Evolutionary conservation across 2,888 invertebrate species (phyloP).

Genomic region (Heliconius ismenius): DNA sequence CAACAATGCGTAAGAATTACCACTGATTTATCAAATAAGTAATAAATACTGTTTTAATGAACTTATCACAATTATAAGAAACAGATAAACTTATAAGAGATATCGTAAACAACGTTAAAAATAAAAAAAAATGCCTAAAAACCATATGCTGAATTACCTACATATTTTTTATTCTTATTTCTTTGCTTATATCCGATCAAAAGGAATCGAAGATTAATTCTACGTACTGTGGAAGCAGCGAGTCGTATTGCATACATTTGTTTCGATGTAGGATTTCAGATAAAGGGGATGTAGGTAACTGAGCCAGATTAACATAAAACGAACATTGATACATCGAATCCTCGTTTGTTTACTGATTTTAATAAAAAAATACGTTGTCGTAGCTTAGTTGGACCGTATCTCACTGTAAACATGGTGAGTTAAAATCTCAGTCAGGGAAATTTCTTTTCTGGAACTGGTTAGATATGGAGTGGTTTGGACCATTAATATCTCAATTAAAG

Average conservation of each 20-base stretch:
- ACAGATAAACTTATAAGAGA: not conserved
- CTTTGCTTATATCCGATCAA: not conserved
- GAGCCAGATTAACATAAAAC: not conserved
- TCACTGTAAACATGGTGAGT: not conserved
- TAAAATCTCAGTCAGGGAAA: not conserved
- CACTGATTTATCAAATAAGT: not conserved
- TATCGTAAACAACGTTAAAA: not conserved
- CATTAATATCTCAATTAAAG: too few relatives aligned
- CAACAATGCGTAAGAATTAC: not conserved
- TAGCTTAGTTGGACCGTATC: not conserved
- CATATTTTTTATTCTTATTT: not conserved
- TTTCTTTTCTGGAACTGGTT: too few relatives aligned
- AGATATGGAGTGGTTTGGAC: too few relatives aligned
- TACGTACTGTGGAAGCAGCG: not conserved
- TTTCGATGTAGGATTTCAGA: conserved; percentile 11
- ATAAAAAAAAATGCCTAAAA: not conserved
- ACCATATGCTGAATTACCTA: not conserved
- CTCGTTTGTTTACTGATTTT: not conserved
- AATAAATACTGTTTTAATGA: not conserved
- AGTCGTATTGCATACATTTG: conserved; percentile 4
- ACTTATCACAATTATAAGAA: not conserved
- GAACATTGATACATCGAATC: not conserved
- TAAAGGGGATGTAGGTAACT: not conserved
- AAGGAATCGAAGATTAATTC: conserved; percentile 1
- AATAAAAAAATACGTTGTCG: not conserved